Percentiles rank a stretch among this genome's conserved stretches.
Evolutionary conservation across 1,140 invertebrate genomes (phyloP).

Genomic region (Hycleus cichorii): DNA sequence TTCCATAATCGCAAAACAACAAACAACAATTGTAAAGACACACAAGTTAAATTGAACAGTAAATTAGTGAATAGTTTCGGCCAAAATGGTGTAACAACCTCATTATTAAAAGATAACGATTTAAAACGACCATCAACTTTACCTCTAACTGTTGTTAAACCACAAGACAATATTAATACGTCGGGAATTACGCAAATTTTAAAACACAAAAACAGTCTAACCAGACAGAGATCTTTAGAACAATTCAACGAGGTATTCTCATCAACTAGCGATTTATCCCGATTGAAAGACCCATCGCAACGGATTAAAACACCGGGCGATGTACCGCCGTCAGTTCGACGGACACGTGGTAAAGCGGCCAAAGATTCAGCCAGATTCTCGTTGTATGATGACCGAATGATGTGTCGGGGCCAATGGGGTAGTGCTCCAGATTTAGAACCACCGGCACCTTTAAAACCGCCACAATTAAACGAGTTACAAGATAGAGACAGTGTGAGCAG

Average conservation of each 20-base stretch:
- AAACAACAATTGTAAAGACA: slow-evolving; percentile 40
- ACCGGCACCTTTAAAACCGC: slow-evolving; percentile 37
- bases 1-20: slow-evolving; percentile 28
- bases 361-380: slow-evolving; percentile 55
- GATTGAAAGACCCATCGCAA: slow-evolving; percentile 62
- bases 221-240: slow-evolving; percentile 55
- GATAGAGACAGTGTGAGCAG: slow-evolving; percentile 40
- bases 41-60: slow-evolving; percentile 45
- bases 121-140: slow-evolving; percentile 36
- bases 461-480: slow-evolving; percentile 30
- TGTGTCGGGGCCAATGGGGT: slow-evolving; percentile 46
- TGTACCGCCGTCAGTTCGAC: slow-evolving; percentile 64
- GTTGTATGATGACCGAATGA: slow-evolving; percentile 80
- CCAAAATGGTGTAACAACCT: slow-evolving; percentile 34
- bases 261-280: slow-evolving; percentile 48
- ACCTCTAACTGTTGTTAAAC: slow-evolving; percentile 27
- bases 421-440: slow-evolving; percentile 41
- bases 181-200: slow-evolving; percentile 30
- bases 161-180: not conserved
- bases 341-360: slow-evolving; percentile 51
- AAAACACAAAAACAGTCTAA: slow-evolving; percentile 35
- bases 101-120: slow-evolving; percentile 21
- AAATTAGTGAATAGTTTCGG: slow-evolving; percentile 31
- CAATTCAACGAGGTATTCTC: slow-evolving; percentile 63
- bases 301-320: slow-evolving; percentile 77